A percentile compares a stretch with the other conserved stretches of the same genome.
phyloP scores from a whole-genome alignment of 2,113 vertebrate genomes.

The Struthidea cinerea region DNA sequence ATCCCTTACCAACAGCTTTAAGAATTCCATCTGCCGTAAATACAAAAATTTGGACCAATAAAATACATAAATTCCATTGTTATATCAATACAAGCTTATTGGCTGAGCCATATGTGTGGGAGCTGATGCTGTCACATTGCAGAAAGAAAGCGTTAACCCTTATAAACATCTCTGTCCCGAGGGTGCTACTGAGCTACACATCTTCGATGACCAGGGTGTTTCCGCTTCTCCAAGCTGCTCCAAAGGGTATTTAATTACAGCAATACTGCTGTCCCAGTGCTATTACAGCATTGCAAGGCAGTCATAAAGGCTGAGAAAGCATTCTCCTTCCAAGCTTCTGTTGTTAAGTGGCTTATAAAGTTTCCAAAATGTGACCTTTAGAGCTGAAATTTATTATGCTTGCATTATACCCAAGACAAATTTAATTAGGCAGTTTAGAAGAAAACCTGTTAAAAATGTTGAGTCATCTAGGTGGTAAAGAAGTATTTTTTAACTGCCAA shows the following conservation, averaged over 20 bases:
- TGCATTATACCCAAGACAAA: slow-evolving; percentile 31
- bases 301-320: slow-evolving; percentile 51
- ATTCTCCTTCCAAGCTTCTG: slow-evolving; percentile 30
- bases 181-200: neutral
- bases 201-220: neutral
- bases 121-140: neutral
- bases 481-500: neutral
- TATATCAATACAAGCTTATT: neutral
- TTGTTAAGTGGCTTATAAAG: slow-evolving; percentile 49
- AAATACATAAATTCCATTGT: neutral
- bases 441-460: slow-evolving; percentile 11
- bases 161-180: neutral
- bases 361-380: slow-evolving; percentile 54
- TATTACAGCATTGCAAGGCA: neutral
- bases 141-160: neutral
- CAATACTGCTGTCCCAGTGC: slow-evolving; percentile 1
- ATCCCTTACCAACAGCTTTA: neutral
- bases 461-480: neutral
- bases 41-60: neutral
- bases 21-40: neutral
- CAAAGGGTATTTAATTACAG: slow-evolving; percentile 17
- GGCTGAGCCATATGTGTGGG: neutral
- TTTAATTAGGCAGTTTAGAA: slow-evolving; percentile 45
- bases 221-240: neutral
- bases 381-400: slow-evolving; percentile 39